These are phyloP conservation scores for Cynopterus sphinx DNA, from an alignment of 2,797 vertebrate species.

Conservation along the genomic window DNA sequence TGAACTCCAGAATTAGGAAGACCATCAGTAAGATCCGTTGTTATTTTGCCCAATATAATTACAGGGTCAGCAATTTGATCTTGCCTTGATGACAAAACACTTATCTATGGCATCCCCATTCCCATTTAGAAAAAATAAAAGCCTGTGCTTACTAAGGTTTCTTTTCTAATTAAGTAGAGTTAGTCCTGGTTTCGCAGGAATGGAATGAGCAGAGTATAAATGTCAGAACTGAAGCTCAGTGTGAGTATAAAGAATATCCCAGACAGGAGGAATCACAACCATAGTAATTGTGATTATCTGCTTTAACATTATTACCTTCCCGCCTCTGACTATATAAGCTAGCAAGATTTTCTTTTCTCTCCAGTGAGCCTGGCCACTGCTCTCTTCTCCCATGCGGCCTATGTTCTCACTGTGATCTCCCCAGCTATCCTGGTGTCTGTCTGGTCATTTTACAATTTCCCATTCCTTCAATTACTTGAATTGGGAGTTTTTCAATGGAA, in stretches of 20 bases:
- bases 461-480: background rate
- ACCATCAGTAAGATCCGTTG: constrained; percentile 82
- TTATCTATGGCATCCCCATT: constrained; percentile 77
- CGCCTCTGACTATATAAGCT: background rate
- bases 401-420: background rate
- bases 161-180: constrained; percentile 71
- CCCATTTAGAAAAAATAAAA: constrained; percentile 78
- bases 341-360: background rate
- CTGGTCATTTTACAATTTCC: background rate
- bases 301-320: background rate
- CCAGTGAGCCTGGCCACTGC: too few species aligned
- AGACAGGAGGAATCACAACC: background rate
- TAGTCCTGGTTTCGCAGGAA: constrained; percentile 46
- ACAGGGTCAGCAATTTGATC: constrained; percentile 82
- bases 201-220: background rate
- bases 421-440: background rate
- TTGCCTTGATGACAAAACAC: constrained; percentile 80
- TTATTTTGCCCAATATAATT: constrained; percentile 83
- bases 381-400: background rate
- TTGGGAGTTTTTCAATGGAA: background rate
- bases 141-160: constrained; percentile 60
- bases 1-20: constrained; percentile 82
- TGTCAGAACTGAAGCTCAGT: constrained; percentile 10
- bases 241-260: background rate
- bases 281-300: fast-evolving